A percentile compares a stretch with the other conserved stretches of the same genome.
Conservation (phyloP, 2,888 invertebrate species). For the Drosophila trichaetosa region DNA sequence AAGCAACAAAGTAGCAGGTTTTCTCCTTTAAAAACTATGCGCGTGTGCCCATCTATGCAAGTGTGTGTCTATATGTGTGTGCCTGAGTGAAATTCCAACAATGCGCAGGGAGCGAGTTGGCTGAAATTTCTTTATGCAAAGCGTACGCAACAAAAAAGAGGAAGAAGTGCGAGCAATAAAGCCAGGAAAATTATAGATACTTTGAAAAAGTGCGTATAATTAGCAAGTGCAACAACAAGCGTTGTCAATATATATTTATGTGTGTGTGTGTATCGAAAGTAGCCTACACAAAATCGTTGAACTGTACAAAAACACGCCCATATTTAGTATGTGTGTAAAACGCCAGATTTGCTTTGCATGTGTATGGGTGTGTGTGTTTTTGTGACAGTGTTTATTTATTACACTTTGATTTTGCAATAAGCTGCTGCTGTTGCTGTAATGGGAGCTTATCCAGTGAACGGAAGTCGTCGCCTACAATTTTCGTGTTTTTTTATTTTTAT, state of each 20-base stretch:
- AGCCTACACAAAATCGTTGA: constrained; percentile 62
- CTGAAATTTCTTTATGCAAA: constrained; percentile 71
- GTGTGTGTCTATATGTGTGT: constrained; percentile 46
- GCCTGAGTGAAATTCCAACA: constrained; percentile 73
- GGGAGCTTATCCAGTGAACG: constrained; percentile 70
- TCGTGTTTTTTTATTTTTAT: constrained; percentile 65
- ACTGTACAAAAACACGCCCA: constrained; percentile 78
- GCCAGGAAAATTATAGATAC: constrained; percentile 38
- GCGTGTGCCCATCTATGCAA: constrained; percentile 36
- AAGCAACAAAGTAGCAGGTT: constrained; percentile 22
- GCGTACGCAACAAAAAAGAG: constrained; percentile 55
- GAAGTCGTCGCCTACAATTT: constrained; percentile 80
- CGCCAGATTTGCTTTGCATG: constrained; percentile 28
- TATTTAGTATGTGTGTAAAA: constrained; percentile 59
- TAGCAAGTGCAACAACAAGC: constrained; percentile 56
- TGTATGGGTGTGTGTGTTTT: constrained; percentile 22
- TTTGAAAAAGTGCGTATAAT: constrained; percentile 66
- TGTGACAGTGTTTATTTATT: constrained; percentile 64
- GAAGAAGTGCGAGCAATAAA: constrained; percentile 35
- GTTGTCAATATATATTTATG: constrained; percentile 12
- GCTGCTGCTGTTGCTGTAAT: constrained; percentile 53
- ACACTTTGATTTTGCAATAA: constrained; percentile 74
- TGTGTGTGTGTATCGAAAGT: constrained; percentile 30
- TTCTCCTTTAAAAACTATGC: constrained; percentile 50
- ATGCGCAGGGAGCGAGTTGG: constrained; percentile 66